These are phyloP conservation scores for Thamnaconus septentrionalis DNA, from an alignment of 2,113 vertebrate species.

Conservation along the genomic window DNA sequence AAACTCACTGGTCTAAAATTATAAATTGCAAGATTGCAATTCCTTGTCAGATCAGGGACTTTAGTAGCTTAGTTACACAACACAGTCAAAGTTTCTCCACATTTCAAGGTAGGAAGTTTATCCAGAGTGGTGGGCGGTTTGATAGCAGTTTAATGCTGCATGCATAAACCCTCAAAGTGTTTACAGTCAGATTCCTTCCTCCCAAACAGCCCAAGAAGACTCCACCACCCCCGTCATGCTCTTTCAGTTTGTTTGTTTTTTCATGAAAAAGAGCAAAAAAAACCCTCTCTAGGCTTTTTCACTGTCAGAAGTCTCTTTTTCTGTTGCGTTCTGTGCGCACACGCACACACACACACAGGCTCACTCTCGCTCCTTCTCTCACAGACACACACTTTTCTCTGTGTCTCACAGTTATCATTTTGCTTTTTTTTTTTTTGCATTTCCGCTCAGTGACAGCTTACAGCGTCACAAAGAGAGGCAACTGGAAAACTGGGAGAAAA, in stretches of 20 bases:
- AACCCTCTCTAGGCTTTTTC: slow-evolving; percentile 22
- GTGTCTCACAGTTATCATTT: no score
- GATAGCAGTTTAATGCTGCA: not conserved
- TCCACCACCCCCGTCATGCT: slow-evolving; percentile 11
- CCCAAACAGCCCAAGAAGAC: not conserved
- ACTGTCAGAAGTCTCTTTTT: slow-evolving; percentile 34
- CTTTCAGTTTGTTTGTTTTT: slow-evolving; percentile 24
- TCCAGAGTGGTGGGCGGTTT: slow-evolving; percentile 6
- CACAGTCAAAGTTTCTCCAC: slow-evolving; percentile 40
- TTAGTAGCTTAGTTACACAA: no score
- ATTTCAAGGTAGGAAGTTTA: slow-evolving; percentile 33
- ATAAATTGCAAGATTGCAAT: no score
- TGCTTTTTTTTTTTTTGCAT: slow-evolving; percentile 13
- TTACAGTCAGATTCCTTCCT: no score
- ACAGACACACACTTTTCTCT: no score
- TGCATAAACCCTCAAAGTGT: not conserved
- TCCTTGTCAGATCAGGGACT: no score
- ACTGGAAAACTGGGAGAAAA: not conserved
- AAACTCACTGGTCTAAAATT: no score
- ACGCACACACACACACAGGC: slow-evolving; percentile 6
- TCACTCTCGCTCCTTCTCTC: slow-evolving; percentile 12
- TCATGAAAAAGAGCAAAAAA: slow-evolving; percentile 30
- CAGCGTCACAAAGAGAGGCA: slow-evolving; percentile 31
- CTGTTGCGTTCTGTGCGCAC: slow-evolving; percentile 17
- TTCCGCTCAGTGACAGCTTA: slow-evolving; percentile 38